A percentile compares a stretch with the other conserved stretches of the same genome.
Conservation (phyloP, 2,888 invertebrate genomes). For the Mystacides longicornis region DNA sequence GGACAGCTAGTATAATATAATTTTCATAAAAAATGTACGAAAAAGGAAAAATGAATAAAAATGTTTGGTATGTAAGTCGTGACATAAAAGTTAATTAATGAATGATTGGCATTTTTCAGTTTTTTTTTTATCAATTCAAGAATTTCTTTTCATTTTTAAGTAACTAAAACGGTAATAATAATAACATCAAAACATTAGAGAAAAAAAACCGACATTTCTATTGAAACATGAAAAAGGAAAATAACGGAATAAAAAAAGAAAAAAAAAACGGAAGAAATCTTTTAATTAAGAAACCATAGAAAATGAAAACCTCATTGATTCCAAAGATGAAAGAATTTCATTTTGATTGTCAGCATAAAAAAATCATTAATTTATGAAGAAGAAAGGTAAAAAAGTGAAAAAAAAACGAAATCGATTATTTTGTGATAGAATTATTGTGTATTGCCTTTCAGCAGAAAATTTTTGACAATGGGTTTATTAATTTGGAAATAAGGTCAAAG, state of each 20-base stretch:
- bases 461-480: background rate
- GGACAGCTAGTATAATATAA: too few species aligned
- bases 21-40: too few species aligned
- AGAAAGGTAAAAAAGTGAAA: background rate
- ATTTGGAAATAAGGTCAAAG: background rate
- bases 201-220: background rate
- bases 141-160: too few species aligned
- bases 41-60: too few species aligned
- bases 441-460: background rate
- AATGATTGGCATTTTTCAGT: too few species aligned
- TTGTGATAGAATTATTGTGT: background rate
- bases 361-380: constrained; percentile 1
- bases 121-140: too few species aligned
- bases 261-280: background rate
- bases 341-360: constrained; percentile 2
- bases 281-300: background rate
- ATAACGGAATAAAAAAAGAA: too few species aligned
- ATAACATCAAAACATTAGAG: background rate
- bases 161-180: too few species aligned
- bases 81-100: too few species aligned
- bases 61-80: too few species aligned
- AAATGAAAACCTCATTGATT: background rate
- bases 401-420: background rate
- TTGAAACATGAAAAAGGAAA: constrained; percentile 1
- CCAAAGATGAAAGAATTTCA: background rate